Percentiles rank a stretch among this genome's conserved stretches.
Conservation (phyloP, 1,140 invertebrate genomes). For the Helicoverpa armigera region DNA sequence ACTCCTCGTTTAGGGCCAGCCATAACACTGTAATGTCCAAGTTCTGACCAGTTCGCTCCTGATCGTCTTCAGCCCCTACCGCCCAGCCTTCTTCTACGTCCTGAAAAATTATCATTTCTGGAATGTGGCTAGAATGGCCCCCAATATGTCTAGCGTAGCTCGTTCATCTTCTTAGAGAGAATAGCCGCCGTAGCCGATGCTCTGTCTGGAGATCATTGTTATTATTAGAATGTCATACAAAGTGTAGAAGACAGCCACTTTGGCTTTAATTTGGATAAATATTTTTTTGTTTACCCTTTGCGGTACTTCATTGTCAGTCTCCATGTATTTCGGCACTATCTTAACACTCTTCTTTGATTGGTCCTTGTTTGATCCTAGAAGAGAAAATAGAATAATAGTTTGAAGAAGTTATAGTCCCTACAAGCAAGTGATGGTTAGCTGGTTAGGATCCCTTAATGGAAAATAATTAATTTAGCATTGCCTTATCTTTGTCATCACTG, state of each 20-base stretch:
- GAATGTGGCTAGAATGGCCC: background rate
- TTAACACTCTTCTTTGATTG: constrained; percentile 12
- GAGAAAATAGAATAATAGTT: background rate
- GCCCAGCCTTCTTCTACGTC: background rate
- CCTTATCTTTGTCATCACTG: too few species aligned
- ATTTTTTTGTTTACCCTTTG: background rate
- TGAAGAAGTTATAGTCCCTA: too few species aligned
- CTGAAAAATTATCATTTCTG: background rate
- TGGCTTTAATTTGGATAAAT: background rate
- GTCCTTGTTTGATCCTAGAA: background rate
- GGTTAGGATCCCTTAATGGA: too few species aligned
- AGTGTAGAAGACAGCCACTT: background rate
- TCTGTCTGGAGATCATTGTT: background rate
- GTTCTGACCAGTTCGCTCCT: constrained; percentile 19
- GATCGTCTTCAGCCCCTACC: background rate
- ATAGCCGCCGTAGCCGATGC: too few species aligned
- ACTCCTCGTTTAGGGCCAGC: constrained; percentile 70
- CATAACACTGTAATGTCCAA: constrained; percentile 63
- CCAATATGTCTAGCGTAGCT: too few species aligned
- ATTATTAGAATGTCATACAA: background rate
- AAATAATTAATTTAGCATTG: too few species aligned
- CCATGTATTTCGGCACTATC: background rate
- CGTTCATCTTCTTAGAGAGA: too few species aligned
- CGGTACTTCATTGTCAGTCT: background rate
- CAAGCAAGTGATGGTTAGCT: too few species aligned